Base-by-base conservation (phyloP, 2,113 vertebrate species). In the Paramisgurnus dabryanus region DNA sequence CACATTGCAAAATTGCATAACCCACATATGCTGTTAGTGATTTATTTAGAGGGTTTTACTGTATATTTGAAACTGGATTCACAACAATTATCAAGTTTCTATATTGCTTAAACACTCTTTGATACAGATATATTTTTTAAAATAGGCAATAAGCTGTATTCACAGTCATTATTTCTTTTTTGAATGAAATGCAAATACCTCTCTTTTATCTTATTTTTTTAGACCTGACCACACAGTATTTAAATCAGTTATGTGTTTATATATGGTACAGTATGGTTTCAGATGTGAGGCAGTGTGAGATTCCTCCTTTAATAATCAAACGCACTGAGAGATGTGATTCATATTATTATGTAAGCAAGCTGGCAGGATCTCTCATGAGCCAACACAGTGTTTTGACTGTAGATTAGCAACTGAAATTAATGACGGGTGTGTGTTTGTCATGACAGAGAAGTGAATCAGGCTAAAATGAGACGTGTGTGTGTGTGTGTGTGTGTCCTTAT, bases 341-440 rank as follows among this genome's bases (percentile, higher is more conserved):
- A 57, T 74, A 39, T 74, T 17, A 58, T 58, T 74, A 74, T 58
- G 17, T 3, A 74, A 74, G 71, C n/a, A 9, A 45, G 40, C 55
- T 61, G 40, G 40, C 71, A 22, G 17, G 41, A 71, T 71, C 15
- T 55, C 7, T 8, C 8, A 57, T 18, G 53, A 71, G 57, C 17
- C 27, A 57, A 4, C 17, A 55, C 7, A 6, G 27, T 71, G 50
- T 55, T n/a, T 9, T 57, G 50, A 57, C 9, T 57, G 49, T 71
- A 39, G 50, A 71, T 40, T 40, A 57, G 69, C 50, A 55, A 39
- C 27, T 41, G 50, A 71, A 6, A 71, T 70, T 49, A 70, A 11
- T 69, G 47, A 70, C 4, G 11, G 34, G 10, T 50, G 49, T 50
- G 18, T 68, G 53, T 55, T 41, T 67, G 40, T 67, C 17, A 3